Percentiles rank a stretch among this genome's conserved stretches.
These are phyloP conservation scores for Glaucidium brasilianum DNA, from an alignment of 2,113 vertebrate species.

Conservation along the genomic window DNA sequence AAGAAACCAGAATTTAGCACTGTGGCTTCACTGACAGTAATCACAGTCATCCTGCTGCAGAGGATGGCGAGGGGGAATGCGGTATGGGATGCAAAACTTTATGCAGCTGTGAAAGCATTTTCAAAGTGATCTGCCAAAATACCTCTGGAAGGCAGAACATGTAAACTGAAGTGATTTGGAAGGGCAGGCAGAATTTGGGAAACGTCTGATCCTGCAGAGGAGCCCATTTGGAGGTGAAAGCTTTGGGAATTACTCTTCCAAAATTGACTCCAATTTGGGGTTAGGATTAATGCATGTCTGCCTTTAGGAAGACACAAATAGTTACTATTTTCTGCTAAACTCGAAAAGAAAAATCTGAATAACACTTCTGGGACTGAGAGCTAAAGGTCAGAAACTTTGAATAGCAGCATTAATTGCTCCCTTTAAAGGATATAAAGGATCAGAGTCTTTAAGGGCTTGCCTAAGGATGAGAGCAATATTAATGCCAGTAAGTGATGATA, in stretches of 20 bases:
- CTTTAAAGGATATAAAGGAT: constrained; percentile 49
- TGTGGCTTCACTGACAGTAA: not conserved
- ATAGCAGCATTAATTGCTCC: constrained; percentile 49
- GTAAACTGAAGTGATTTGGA: not conserved
- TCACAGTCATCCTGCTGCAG: not conserved
- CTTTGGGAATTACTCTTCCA: not conserved
- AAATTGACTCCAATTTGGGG: not conserved
- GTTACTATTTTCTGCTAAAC: constrained; percentile 27
- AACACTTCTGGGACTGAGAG: constrained; percentile 37
- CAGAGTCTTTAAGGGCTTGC: constrained; percentile 31
- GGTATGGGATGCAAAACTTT: not conserved
- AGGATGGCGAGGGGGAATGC: not conserved
- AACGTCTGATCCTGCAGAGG: not conserved
- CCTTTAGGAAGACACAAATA: constrained; percentile 6
- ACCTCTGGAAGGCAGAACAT: not conserved
- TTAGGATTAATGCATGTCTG: not conserved
- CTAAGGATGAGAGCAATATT: not conserved
- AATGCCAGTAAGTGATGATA: not conserved
- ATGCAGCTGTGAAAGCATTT: not conserved
- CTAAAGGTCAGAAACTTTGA: constrained; percentile 60
- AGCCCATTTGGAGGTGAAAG: not conserved
- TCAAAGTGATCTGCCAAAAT: not conserved
- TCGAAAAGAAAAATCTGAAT: constrained; percentile 7
- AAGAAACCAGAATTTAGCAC: not conserved
- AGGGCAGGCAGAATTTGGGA: not conserved